Conservation (phyloP, 1,140 invertebrate genomes). For the Lepidurus arcticus region DNA sequence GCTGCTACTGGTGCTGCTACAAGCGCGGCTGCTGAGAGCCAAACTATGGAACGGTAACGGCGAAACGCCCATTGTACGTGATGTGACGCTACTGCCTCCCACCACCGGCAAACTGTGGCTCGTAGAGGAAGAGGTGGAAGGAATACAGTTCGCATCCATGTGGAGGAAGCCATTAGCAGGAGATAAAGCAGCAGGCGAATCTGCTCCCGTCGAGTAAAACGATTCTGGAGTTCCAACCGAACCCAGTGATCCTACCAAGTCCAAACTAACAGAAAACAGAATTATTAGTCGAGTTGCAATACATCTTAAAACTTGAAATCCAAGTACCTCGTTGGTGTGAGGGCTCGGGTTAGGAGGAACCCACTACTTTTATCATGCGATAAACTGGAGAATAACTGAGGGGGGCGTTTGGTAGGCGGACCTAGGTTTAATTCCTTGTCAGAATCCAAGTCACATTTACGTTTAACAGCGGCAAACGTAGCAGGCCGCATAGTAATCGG, state of each 20-base stretch:
- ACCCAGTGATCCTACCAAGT: background rate
- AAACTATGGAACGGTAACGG: slow-evolving; percentile 2
- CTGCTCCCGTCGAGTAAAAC: background rate
- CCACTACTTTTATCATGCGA: background rate
- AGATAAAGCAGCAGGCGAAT: slow-evolving; percentile 12
- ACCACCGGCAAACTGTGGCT: background rate
- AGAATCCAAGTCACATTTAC: slow-evolving; percentile 66
- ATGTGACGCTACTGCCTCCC: background rate
- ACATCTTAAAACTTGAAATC: background rate
- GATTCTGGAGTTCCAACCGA: background rate
- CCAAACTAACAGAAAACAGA: background rate
- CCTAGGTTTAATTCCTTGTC: slow-evolving; percentile 30
- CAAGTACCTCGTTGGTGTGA: background rate
- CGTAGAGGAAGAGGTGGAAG: background rate
- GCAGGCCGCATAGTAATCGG: slow-evolving; percentile 73
- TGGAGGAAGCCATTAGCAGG: background rate
- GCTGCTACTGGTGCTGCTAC: background rate
- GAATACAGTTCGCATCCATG: background rate
- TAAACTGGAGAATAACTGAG: slow-evolving; percentile 4
- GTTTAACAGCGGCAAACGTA: slow-evolving; percentile 63
- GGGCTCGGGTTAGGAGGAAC: background rate
- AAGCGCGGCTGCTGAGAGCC: background rate
- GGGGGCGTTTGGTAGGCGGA: slow-evolving; percentile 16
- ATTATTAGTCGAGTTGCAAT: background rate
- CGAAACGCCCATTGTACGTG: background rate